Base-by-base conservation (phyloP, 2,888 invertebrate genomes). In the Hyppa rectilinea region DNA sequence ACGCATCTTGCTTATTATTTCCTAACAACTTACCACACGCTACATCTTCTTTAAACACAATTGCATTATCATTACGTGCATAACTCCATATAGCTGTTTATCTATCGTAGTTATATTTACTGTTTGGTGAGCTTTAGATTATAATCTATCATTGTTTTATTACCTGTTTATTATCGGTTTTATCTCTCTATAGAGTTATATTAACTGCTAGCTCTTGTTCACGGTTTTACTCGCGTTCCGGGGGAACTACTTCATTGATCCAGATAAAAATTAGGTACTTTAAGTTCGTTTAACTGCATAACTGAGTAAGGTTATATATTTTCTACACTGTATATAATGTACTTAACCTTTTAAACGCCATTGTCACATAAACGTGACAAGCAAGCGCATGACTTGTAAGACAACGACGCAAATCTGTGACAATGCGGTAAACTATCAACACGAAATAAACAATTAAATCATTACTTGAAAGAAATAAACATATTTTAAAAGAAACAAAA, bases 81-180 rank as follows among this genome's bases (percentile, higher is more conserved):
- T 62, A 29, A 47, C 23, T 52, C 2, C 50, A 40, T 40, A 58
- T 14, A 31, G 43, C 26, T 49, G 36, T 66, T 45, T 60, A 45
- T 23, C 47, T 29, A 69, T 43, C n/a, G 2, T 70, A 55, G 76
- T 81, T 73, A 64, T 71, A n/a, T 69, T 52, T 64, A 59, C 47
- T 36, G 52, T 62, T 62, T 36, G 50, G 17, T 34, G 5, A 63
- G 53, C 45, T 53, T 66, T 61, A 55, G 62, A 65, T 58, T 55
- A n/a, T 53, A 61, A 71, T 80, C 66, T 80, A 64, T 79, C 60
- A 38, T 62, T 59, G 65, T 38, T 78, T 78, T 47, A 40, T 50
- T 31, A 58, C 50, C 38, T n/a, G 29, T 55, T 47, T 43, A 38
- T 50, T 52, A 34, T 3, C 31, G 49, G 43, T 59, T 67, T 59